These are phyloP conservation scores for Hirtodrosophila alboralis DNA, from an alignment of 2,888 invertebrate species.

Conservation along the genomic window DNA sequence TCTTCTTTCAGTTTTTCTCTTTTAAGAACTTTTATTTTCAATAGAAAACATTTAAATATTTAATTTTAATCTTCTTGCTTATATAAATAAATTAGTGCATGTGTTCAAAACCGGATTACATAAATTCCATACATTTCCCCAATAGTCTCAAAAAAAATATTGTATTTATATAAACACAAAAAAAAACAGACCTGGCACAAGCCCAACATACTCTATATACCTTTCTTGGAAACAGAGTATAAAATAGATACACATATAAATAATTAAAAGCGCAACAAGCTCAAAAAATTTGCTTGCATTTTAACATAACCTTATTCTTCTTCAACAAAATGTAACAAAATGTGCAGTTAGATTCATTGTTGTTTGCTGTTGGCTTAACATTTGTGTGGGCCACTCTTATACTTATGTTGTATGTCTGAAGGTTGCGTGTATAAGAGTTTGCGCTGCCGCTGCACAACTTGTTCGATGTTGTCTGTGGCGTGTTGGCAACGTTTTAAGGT, in stretches of 20 bases:
- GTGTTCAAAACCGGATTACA: too few relatives aligned
- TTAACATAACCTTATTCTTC: constrained; percentile 22
- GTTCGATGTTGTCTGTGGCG: constrained; percentile 34
- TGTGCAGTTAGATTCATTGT: background rate
- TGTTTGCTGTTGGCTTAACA: background rate
- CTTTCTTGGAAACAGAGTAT: too few relatives aligned
- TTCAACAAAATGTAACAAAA: too few relatives aligned
- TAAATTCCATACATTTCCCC: too few relatives aligned
- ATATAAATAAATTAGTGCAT: too few relatives aligned
- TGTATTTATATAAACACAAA: background rate
- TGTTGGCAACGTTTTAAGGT: background rate
- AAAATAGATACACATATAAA: background rate
- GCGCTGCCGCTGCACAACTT: constrained; percentile 7
- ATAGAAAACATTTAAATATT: too few relatives aligned
- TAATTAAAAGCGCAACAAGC: constrained; percentile 20
- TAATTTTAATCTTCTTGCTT: too few relatives aligned
- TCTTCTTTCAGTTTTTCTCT: too few relatives aligned
- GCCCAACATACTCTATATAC: too few relatives aligned
- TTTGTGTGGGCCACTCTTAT: constrained; percentile 46
- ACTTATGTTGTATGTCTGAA: constrained; percentile 13
- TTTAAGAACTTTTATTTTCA: too few relatives aligned
- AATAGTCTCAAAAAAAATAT: too few relatives aligned
- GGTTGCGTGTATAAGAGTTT: constrained; percentile 55
- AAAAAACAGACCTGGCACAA: too few relatives aligned
- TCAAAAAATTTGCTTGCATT: constrained; percentile 11